Conservation (phyloP, 2,797 vertebrate species). For the Sebastes aleutianus region DNA sequence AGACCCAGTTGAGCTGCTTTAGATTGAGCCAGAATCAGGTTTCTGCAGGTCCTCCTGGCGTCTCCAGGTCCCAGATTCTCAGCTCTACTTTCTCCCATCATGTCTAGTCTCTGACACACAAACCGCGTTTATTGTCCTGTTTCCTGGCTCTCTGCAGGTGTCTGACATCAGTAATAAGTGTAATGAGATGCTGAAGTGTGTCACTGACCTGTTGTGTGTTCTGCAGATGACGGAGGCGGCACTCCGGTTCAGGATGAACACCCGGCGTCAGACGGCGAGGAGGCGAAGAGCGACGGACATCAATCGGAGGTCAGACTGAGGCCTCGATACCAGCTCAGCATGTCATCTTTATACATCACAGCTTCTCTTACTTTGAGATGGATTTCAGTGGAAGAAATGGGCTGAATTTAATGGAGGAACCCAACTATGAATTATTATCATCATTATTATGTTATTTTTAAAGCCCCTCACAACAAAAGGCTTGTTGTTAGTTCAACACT, state of each 20-base stretch:
- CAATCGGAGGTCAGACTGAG: constrained; percentile 85
- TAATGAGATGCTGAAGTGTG: not conserved
- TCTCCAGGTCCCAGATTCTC: too few relatives aligned
- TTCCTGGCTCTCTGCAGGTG: not conserved
- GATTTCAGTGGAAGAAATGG: not conserved
- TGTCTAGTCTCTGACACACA: not conserved
- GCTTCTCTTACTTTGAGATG: not conserved
- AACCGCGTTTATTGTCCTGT: not conserved
- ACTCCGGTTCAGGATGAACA: constrained; percentile 97
- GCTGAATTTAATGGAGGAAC: too few relatives aligned
- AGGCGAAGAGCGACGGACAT: constrained; percentile 82
- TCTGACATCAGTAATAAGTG: not conserved
- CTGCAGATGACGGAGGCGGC: constrained; percentile 92
- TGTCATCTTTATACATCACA: not conserved
- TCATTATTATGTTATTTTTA: too few relatives aligned
- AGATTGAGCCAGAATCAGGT: too few relatives aligned
- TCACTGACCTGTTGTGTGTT: not conserved
- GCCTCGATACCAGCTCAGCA: not conserved
- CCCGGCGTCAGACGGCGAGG: constrained; percentile 89
- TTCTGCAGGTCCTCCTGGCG: too few relatives aligned
- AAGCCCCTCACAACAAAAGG: too few relatives aligned
- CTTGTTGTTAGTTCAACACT: too few relatives aligned
- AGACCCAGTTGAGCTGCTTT: too few relatives aligned
- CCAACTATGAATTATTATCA: not conserved
- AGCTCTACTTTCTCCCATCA: too few relatives aligned